phyloP scores from a whole-genome alignment of 2,888 invertebrate species.

The Achlya flavicornis region DNA sequence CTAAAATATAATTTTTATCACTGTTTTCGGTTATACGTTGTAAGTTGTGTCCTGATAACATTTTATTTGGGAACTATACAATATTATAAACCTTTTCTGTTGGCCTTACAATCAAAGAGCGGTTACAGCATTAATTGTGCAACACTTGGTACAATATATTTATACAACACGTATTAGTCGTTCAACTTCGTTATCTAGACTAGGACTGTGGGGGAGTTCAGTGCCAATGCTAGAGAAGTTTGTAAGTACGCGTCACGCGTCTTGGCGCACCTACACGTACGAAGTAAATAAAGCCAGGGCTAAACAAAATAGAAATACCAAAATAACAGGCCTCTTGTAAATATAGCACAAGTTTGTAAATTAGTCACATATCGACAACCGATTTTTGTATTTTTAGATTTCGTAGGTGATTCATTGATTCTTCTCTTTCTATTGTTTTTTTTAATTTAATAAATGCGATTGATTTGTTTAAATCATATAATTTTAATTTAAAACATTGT shows the following conservation, averaged over 20 bases:
- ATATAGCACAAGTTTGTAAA: conserved; percentile 49
- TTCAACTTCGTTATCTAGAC: conserved; percentile 75
- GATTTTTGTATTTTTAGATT: conserved; percentile 19
- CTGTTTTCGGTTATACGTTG: background rate
- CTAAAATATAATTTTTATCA: background rate
- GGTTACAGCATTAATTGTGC: background rate
- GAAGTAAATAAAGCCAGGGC: conserved; percentile 74
- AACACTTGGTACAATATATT: background rate
- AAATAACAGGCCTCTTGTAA: conserved; percentile 63
- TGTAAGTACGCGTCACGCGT: conserved; percentile 72
- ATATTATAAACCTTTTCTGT: conserved; percentile 22
- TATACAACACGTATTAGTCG: conserved; percentile 45
- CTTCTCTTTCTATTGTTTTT: background rate
- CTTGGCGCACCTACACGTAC: conserved; percentile 75
- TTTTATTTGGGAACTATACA: background rate
- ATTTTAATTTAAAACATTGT: no score
- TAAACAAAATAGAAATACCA: conserved; percentile 70
- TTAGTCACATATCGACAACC: conserved; percentile 46
- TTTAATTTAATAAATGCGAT: background rate
- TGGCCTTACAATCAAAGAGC: conserved; percentile 10
- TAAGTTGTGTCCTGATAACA: background rate
- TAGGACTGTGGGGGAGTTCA: conserved; percentile 74
- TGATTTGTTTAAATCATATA: no score
- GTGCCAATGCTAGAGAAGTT: conserved; percentile 78
- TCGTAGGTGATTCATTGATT: conserved; percentile 7